Evolutionary conservation across 2,888 invertebrate species (phyloP).

Genomic region (Thysanoteuthis rhombus): DNA sequence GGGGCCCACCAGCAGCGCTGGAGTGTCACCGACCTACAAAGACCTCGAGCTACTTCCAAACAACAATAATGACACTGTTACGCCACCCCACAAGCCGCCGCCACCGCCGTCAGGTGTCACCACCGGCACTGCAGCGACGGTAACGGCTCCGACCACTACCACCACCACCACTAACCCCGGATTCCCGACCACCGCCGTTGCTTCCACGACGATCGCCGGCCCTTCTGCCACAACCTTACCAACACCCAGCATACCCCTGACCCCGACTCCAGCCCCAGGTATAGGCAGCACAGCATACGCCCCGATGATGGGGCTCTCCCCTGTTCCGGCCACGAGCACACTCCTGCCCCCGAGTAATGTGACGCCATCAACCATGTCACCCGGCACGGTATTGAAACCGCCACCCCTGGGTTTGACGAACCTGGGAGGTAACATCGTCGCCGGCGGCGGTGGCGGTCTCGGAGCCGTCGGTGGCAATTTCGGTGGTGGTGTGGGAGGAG

Average conservation of each 20-base stretch:
- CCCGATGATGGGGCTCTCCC: not conserved
- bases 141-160: constrained; percentile 17
- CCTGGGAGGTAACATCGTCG: not conserved
- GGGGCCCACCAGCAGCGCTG: not conserved
- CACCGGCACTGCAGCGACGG: not conserved
- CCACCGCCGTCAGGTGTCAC: constrained; percentile 15
- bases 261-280: not conserved
- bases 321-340: not conserved
- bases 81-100: constrained; percentile 14
- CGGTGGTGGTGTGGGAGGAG: constrained; percentile 21
- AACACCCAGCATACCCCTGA: not conserved
- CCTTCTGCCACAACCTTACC: not conserved
- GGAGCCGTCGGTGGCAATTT: not conserved
- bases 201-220: constrained; percentile 32
- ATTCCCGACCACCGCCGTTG: not conserved
- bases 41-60: constrained; percentile 18
- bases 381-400: not conserved
- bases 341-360: not conserved
- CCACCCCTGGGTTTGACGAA: constrained; percentile 12
- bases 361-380: not conserved
- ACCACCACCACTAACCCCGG: not conserved
- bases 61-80: constrained; percentile 20
- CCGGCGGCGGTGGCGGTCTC: not conserved
- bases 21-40: constrained; percentile 18
- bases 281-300: constrained; percentile 12